Evolutionary conservation across 2,888 invertebrate species (phyloP).

Genomic region (Mystacides longicornis): DNA sequence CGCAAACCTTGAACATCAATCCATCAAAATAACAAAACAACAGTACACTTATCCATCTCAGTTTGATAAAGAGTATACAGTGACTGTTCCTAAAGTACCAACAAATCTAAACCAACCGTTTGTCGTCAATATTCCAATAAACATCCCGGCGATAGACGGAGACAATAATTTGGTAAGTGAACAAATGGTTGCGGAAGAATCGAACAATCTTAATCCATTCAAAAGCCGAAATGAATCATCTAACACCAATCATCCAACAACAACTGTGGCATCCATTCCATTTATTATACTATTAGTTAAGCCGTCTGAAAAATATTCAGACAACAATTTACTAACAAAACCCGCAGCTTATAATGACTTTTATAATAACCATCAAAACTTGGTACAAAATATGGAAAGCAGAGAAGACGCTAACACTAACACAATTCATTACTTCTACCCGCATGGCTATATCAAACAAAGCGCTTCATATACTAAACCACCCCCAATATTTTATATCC

Average conservation of each 20-base stretch:
- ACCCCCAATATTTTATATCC: neutral
- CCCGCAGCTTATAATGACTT: slow-evolving; percentile 26
- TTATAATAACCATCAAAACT: slow-evolving; percentile 30
- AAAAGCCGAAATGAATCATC: neutral
- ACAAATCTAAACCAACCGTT: slow-evolving; percentile 28
- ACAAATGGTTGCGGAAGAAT: slow-evolving; percentile 26
- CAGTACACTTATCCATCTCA: slow-evolving; percentile 31
- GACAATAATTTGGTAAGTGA: slow-evolving; percentile 44
- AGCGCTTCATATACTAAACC: neutral
- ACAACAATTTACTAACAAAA: slow-evolving; percentile 29
- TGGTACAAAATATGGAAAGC: neutral
- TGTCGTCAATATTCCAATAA: slow-evolving; percentile 27
- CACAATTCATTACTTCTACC: slow-evolving; percentile 1
- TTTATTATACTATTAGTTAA: slow-evolving; percentile 14
- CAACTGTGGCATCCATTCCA: slow-evolving; percentile 7
- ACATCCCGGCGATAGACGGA: slow-evolving; percentile 32
- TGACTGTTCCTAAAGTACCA: slow-evolving; percentile 31
- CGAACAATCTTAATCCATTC: neutral
- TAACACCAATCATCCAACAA: neutral
- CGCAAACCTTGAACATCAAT: slow-evolving; percentile 19
- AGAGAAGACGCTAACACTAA: slow-evolving; percentile 7
- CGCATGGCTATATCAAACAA: neutral
- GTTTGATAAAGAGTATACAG: slow-evolving; percentile 33
- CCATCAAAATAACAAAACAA: slow-evolving; percentile 32
- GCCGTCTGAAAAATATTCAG: slow-evolving; percentile 2